Percentiles rank a stretch among this genome's conserved stretches.
phyloP scores from a whole-genome alignment of 2,888 invertebrate species.

The Anarsia innoxiella region DNA sequence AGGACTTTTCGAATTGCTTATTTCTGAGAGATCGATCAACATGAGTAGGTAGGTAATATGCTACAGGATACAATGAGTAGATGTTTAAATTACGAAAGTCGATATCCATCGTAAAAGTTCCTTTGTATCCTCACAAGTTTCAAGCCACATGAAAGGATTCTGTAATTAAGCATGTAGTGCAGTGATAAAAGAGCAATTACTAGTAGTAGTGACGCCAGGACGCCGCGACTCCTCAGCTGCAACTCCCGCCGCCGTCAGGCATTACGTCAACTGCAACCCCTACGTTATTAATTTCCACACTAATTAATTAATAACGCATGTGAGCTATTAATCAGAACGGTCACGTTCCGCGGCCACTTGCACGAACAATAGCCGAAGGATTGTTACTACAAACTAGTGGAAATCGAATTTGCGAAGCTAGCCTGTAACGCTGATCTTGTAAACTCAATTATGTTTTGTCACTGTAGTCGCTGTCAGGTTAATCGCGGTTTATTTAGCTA shows the following conservation, averaged over 20 bases:
- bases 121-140: slow-evolving; percentile 8
- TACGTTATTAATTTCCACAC: slow-evolving; percentile 60
- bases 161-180: slow-evolving; percentile 52
- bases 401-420: slow-evolving; percentile 7
- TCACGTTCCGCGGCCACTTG: slow-evolving; percentile 28
- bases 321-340: slow-evolving; percentile 54
- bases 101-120: no score
- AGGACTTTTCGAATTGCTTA: no score
- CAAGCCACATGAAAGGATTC: slow-evolving; percentile 44
- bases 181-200: slow-evolving; percentile 39
- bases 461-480: no score
- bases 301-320: slow-evolving; percentile 65
- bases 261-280: slow-evolving; percentile 60
- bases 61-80: no score
- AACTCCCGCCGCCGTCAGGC: slow-evolving; percentile 21
- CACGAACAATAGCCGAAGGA: slow-evolving; percentile 7
- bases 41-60: no score
- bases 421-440: no score
- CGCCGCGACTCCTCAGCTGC: slow-evolving; percentile 14
- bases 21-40: no score
- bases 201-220: slow-evolving; percentile 25
- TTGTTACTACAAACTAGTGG: slow-evolving; percentile 5
- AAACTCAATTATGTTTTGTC: no score
- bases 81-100: no score
- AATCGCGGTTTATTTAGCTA: no score